Evolutionary conservation across 2,797 vertebrate species (phyloP), one percentile per base, ranked within the genome.

Genomic region (Muraenolepis orangiensis): DNA sequence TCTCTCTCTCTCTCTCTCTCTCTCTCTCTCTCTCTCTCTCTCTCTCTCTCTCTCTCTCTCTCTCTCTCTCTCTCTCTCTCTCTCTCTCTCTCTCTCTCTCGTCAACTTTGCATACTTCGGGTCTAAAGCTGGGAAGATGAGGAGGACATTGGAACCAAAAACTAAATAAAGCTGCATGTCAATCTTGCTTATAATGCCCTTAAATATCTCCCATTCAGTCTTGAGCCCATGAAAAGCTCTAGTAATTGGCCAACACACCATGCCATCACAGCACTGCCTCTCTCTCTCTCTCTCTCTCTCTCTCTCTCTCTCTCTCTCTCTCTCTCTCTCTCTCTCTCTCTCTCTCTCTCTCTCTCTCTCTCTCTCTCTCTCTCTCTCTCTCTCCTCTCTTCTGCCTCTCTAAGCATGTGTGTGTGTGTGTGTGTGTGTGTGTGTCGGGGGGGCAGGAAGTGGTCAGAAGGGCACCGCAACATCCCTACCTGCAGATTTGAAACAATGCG

Each of bases 121-220:
- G 77, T 67, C 0, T 16, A 76, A n/a, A 85, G 81, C 79, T 83
- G 84, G 75, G 72, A 18, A 18, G 11, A 20, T 18, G 16, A 51
- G 42, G 42, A 51, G 42, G 42, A 51, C 40, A 42, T 42, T 42
- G 13, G 85, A 91, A 85, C 69, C 31, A 74, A 57, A n/a, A 80
- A 76, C 76, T 87, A 87, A 84, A 86, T 87, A 90, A 87, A 89
- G 79, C 72, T 34, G 42, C 84, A 81, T 88, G 90, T 91, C 89
- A 90, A 85, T 92, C 91, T 91, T 84, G 85, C 76, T 90, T 90
- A 89, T 89, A 86, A 90, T 88, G 90, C 81, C 84, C 85, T 86
- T 87, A 83, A 84, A 87, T n/a, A 79, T 32, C 72, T 66, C 79
- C 76, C 80, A 84, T 85, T 72, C 79, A 73, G 76, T 32, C 18